A percentile compares a stretch with the other conserved stretches of the same genome.
Evolutionary conservation across 1,140 invertebrate genomes (phyloP).

Genomic region (Bombyx mandarina): DNA sequence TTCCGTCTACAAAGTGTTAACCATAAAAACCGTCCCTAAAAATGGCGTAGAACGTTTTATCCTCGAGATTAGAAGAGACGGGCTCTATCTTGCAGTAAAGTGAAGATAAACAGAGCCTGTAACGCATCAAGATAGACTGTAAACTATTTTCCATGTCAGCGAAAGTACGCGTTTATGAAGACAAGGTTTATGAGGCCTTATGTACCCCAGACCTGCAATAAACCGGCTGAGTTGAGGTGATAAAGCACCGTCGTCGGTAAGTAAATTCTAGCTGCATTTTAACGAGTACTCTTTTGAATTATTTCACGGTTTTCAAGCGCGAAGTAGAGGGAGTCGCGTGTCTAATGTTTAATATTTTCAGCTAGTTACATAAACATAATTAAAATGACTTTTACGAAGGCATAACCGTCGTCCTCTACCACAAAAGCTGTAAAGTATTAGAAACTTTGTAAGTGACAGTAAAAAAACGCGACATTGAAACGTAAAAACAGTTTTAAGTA

Average conservation of each 20-base stretch:
- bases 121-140: conserved; percentile 37
- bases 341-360: no score
- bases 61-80: conserved; percentile 50
- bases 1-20: conserved; percentile 52
- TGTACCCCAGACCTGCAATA: conserved; percentile 25
- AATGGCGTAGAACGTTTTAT: conserved; percentile 61
- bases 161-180: conserved; percentile 47
- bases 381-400: no score
- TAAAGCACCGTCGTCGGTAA: conserved; percentile 23
- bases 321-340: not conserved
- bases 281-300: conserved; percentile 50
- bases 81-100: conserved; percentile 51
- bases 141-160: conserved; percentile 66
- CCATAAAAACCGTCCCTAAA: conserved; percentile 55
- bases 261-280: conserved; percentile 29
- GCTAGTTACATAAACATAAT: no score
- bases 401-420: no score
- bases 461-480: no score
- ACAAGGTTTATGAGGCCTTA: conserved; percentile 30
- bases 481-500: no score
- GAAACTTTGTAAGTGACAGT: no score
- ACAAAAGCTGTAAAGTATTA: no score
- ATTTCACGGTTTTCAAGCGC: conserved; percentile 49
- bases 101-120: conserved; percentile 49
- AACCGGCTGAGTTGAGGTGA: conserved; percentile 31